These are phyloP conservation scores for Turdus rufiventris DNA, from an alignment of 2,113 vertebrate genomes.

Conservation along the genomic window DNA sequence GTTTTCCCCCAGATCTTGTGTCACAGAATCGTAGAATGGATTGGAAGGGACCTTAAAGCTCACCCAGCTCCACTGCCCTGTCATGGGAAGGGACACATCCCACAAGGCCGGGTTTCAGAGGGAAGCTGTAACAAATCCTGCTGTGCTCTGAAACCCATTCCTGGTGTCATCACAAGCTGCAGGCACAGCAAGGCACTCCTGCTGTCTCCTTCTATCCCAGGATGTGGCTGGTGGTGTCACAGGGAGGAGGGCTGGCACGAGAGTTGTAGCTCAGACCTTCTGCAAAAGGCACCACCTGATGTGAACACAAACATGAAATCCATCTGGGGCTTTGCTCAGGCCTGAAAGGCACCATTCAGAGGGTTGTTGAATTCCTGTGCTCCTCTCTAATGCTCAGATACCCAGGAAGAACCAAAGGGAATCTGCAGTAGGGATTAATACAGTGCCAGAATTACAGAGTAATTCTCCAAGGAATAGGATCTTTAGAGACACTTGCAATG, in stretches of 20 bases:
- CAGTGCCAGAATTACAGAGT: too few relatives aligned
- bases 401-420: not conserved
- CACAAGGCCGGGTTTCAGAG: not conserved
- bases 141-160: not conserved
- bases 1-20: fast-evolving
- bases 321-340: not conserved
- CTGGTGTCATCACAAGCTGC: not conserved
- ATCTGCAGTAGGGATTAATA: not conserved
- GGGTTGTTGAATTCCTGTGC: not conserved
- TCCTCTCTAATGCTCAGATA: not conserved
- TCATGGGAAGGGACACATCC: not conserved
- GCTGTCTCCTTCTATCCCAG: fast-evolving
- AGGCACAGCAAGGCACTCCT: not conserved
- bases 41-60: not conserved
- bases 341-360: not conserved
- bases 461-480: not conserved
- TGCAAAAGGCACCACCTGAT: not conserved
- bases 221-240: not conserved
- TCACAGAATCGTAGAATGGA: not conserved
- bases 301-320: not conserved
- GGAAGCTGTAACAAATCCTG: not conserved
- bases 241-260: fast-evolving
- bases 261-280: not conserved
- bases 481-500: not conserved
- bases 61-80: not conserved